Evolutionary conservation across 2,888 invertebrate genomes (phyloP).

Genomic region (Odiellus spinosus): DNA sequence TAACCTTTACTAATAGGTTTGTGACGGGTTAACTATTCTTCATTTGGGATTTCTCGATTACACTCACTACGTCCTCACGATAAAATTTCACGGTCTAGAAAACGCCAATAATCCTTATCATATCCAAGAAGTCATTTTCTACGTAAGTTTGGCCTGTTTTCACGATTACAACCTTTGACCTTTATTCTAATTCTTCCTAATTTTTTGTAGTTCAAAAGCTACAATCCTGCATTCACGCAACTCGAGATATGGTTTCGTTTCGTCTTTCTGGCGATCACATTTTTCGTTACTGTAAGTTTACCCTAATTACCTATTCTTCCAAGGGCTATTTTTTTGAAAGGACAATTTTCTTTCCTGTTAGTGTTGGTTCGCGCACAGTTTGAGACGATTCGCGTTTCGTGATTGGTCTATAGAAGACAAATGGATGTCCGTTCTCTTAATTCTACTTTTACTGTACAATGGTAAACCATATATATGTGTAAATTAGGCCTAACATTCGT

Average conservation of each 20-base stretch:
- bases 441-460: constrained; percentile 72
- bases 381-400: constrained; percentile 67
- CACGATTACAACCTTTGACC: neutral
- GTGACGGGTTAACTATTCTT: constrained; percentile 71
- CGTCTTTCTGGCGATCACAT: constrained; percentile 73
- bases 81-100: constrained; percentile 67
- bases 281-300: constrained; percentile 62
- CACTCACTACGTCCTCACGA: constrained; percentile 67
- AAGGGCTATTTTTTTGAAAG: neutral
- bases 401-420: constrained; percentile 98
- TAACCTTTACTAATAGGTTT: constrained; percentile 38
- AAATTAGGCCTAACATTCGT: neutral
- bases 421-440: constrained; percentile 78
- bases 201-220: constrained; percentile 76
- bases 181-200: neutral
- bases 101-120: constrained; percentile 53
- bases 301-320: neutral
- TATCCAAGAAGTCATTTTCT: constrained; percentile 43
- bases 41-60: constrained; percentile 81
- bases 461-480: constrained; percentile 39
- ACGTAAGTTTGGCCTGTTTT: constrained; percentile 16
- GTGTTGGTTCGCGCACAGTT: constrained; percentile 83
- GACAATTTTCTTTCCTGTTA: constrained; percentile 31
- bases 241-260: constrained; percentile 95
- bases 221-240: constrained; percentile 89